Evolutionary conservation across 2,888 invertebrate genomes (phyloP).

Genomic region (Drosophila incognita): DNA sequence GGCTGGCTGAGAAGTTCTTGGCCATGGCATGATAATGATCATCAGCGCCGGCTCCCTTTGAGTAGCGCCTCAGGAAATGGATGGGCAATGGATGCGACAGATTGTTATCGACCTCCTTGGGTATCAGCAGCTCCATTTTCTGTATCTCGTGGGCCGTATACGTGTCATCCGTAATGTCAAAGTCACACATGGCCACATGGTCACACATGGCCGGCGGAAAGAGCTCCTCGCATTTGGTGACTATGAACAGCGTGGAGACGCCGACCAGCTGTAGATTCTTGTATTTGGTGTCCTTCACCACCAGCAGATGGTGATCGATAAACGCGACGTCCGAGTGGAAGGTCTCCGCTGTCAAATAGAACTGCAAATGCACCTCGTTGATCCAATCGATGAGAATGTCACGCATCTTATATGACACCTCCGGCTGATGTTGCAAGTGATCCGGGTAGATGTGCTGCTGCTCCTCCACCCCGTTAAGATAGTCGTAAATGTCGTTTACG

Average conservation of each 20-base stretch:
- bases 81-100: conserved; percentile 94
- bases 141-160: conserved; percentile 92
- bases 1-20: conserved; percentile 94
- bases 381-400: conserved; percentile 96
- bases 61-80: conserved; percentile 94
- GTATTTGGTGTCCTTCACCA: conserved; percentile 87
- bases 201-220: conserved; percentile 94
- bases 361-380: conserved; percentile 88
- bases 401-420: conserved; percentile 93
- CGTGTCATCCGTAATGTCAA: conserved; percentile 93
- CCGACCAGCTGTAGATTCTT: conserved; percentile 94
- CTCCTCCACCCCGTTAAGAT: conserved; percentile 87
- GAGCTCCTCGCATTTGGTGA: conserved; percentile 98
- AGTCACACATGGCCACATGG: conserved; percentile 89
- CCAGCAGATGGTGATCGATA: conserved; percentile 92
- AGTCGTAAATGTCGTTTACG: conserved; percentile 94
- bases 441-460: conserved; percentile 88
- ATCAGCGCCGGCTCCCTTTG: conserved; percentile 87
- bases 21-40: conserved; percentile 91
- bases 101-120: conserved; percentile 91
- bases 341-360: conserved; percentile 89
- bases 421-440: conserved; percentile 88
- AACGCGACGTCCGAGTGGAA: conserved; percentile 94
- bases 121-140: conserved; percentile 92
- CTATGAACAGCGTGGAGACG: conserved; percentile 94